A percentile compares a stretch with the other conserved stretches of the same genome.
Conservation (phyloP, 2,797 vertebrate genomes). For the Oceanodroma leucorhoa region DNA sequence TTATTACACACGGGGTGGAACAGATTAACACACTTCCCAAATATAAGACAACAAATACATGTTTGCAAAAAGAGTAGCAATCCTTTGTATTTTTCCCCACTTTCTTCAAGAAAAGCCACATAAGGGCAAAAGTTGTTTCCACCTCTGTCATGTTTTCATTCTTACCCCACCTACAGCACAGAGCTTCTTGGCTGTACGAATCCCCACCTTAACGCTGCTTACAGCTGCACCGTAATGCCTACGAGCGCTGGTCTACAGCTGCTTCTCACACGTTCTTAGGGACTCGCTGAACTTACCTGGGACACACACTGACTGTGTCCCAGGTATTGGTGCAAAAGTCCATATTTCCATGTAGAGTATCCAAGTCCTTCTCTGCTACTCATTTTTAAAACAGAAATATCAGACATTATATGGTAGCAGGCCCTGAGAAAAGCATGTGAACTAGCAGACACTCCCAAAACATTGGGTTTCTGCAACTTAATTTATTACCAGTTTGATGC, state of each 20-base stretch:
- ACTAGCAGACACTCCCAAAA: not conserved
- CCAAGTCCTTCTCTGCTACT: not conserved
- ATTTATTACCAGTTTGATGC: not conserved
- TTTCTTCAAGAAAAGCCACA: not conserved
- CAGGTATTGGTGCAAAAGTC: not conserved
- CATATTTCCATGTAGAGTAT: not conserved
- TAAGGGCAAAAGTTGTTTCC: not conserved
- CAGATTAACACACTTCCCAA: not conserved
- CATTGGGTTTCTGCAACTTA: not conserved
- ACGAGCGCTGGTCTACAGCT: rapidly evolving
- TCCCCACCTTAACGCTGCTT: not conserved
- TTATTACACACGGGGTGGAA: not conserved
- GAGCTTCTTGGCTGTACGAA: not conserved
- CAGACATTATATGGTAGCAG: not conserved
- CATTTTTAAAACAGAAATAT: not conserved
- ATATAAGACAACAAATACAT: rapidly evolving
- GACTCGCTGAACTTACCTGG: not conserved
- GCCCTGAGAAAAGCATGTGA: not conserved
- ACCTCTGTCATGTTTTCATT: not conserved
- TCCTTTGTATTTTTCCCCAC: not conserved
- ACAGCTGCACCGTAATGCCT: not conserved
- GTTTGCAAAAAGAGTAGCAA: not conserved
- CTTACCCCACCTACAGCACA: not conserved
- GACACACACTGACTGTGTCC: not conserved
- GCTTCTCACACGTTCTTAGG: not conserved